These are phyloP conservation scores for Phenganax stokvisi DNA, from an alignment of 92 coral and sea anemone species.

Conservation along the genomic window DNA sequence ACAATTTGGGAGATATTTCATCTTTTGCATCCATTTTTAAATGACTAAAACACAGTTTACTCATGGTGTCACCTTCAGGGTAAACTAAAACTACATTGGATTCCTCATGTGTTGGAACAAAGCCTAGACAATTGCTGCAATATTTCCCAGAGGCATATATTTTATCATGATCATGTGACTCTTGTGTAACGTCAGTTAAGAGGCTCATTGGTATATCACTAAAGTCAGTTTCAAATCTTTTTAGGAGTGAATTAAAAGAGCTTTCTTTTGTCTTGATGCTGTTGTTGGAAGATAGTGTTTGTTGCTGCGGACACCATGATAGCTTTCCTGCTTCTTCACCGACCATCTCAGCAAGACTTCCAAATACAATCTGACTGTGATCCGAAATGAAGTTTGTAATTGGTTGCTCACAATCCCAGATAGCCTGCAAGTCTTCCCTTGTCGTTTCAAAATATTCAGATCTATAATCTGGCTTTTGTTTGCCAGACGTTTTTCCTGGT, in stretches of 20 bases:
- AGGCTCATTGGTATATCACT: slow-evolving; percentile 55
- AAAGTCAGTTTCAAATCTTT: slow-evolving; percentile 34
- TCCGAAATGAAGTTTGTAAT: slow-evolving; percentile 8
- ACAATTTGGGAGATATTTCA: background rate
- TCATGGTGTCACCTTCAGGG: slow-evolving; percentile 5
- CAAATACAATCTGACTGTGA: slow-evolving; percentile 36
- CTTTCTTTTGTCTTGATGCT: background rate
- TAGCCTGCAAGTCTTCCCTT: background rate
- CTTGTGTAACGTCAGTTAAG: slow-evolving; percentile 51
- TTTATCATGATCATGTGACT: slow-evolving; percentile 54
- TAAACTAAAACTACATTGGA: background rate
- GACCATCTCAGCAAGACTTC: slow-evolving; percentile 38
- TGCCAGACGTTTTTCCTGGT: slow-evolving; percentile 47
- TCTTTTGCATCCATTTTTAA: background rate
- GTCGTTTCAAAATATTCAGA: too few relatives aligned
- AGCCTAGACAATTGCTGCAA: slow-evolving; percentile 65
- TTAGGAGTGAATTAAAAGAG: background rate
- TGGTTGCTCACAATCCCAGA: background rate
- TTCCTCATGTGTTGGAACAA: background rate
- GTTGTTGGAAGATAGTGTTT: background rate
- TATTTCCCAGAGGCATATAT: slow-evolving; percentile 45
- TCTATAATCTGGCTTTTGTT: slow-evolving; percentile 19
- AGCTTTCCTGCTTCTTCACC: slow-evolving; percentile 43
- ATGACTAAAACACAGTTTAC: background rate
- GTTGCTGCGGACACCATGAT: slow-evolving; percentile 40